A percentile compares a stretch with the other conserved stretches of the same genome.
These are phyloP conservation scores for Protobothrops mucrosquamatus DNA, from an alignment of 2,113 vertebrate genomes.

Conservation along the genomic window DNA sequence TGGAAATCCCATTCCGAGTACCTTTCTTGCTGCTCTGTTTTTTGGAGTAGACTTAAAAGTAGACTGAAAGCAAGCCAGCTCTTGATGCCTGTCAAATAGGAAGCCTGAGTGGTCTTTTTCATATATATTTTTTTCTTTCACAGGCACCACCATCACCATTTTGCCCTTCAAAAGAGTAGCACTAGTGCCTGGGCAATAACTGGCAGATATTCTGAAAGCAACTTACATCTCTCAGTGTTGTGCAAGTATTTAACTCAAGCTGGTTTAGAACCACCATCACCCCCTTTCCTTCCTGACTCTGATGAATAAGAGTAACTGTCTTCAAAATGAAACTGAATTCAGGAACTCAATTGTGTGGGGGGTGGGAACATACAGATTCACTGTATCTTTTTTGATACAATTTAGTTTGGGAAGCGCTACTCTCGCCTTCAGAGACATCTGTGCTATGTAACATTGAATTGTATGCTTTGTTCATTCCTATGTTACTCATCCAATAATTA, in stretches of 20 bases:
- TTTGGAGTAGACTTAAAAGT: background rate
- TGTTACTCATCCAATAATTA: background rate
- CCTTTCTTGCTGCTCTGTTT: background rate
- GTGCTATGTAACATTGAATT: background rate
- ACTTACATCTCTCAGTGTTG: background rate
- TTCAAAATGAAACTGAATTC: background rate
- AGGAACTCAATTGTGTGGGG: background rate
- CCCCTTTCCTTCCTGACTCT: background rate
- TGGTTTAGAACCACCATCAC: background rate
- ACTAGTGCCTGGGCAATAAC: background rate
- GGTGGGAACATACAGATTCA: background rate
- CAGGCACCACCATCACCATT: background rate
- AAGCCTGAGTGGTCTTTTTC: background rate
- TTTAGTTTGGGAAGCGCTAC: background rate
- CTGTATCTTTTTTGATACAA: background rate
- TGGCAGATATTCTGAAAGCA: background rate
- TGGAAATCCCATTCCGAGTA: background rate
- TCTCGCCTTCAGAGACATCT: background rate
- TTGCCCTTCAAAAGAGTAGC: background rate
- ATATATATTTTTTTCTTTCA: background rate
- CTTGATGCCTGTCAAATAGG: background rate
- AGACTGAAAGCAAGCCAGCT: background rate
- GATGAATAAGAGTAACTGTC: background rate
- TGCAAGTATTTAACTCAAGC: background rate
- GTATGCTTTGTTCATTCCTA: background rate